Evolutionary conservation across 2,797 vertebrate genomes (phyloP).

Genomic region (Florisuga fusca): DNA sequence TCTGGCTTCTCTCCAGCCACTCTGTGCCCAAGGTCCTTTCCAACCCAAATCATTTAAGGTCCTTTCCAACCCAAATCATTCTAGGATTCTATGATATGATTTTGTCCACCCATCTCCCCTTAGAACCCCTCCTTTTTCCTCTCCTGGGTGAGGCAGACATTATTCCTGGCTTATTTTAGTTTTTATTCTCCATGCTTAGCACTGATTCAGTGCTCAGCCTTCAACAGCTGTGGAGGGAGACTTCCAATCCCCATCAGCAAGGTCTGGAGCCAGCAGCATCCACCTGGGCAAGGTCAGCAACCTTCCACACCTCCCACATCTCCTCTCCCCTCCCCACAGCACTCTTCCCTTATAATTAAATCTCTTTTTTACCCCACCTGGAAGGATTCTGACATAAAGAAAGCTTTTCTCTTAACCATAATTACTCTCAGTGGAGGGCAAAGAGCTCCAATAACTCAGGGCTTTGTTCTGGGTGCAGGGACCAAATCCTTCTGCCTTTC

Average conservation of each 20-base stretch:
- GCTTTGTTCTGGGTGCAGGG: slow-evolving; percentile 32
- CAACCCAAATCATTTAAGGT: too few relatives aligned
- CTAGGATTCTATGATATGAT: background rate
- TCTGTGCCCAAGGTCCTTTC: background rate
- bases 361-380: background rate
- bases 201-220: background rate
- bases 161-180: background rate
- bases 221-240: too few relatives aligned
- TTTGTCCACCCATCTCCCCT: background rate
- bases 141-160: too few relatives aligned
- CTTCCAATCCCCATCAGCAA: background rate
- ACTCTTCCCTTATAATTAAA: slow-evolving; percentile 43
- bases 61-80: too few relatives aligned
- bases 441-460: background rate
- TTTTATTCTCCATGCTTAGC: rapidly evolving
- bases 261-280: background rate
- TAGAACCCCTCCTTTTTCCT: background rate
- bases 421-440: background rate
- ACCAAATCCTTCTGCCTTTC: background rate
- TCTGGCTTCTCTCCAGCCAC: background rate
- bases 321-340: background rate
- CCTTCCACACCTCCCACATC: background rate
- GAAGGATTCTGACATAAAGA: slow-evolving; percentile 46
- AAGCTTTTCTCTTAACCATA: slow-evolving; percentile 49
- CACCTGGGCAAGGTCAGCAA: slow-evolving; percentile 17